Conservation (phyloP, 1,140 invertebrate species). For the Pygmarrhopalites habei region DNA sequence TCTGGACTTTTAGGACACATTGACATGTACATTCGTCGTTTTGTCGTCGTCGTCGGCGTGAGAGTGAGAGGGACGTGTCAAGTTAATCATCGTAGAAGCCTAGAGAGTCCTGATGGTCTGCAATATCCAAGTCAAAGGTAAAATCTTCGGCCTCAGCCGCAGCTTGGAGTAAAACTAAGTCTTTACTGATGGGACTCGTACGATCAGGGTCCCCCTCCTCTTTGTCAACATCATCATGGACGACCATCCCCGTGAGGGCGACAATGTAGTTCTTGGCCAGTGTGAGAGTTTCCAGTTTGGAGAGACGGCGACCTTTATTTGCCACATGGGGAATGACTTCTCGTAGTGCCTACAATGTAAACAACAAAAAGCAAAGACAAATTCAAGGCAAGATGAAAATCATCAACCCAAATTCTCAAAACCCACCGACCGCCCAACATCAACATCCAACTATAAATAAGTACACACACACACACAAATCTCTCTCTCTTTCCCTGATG, state of each 20-base stretch:
- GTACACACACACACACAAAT: too few species aligned
- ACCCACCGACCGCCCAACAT: too few species aligned
- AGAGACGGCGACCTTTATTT: conserved; percentile 68
- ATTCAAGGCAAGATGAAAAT: too few species aligned
- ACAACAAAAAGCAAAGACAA: background rate
- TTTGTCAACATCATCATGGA: conserved; percentile 29
- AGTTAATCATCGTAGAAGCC: conserved; percentile 38
- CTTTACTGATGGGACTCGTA: conserved; percentile 40
- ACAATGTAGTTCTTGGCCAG: conserved; percentile 90
- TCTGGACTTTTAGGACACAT: too few species aligned
- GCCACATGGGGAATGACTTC: conserved; percentile 88
- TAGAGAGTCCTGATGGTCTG: conserved; percentile 34
- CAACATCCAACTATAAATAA: too few species aligned
- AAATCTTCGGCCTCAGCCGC: conserved; percentile 34
- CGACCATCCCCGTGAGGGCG: conserved; percentile 74
- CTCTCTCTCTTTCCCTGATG: too few species aligned
- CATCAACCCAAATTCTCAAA: too few species aligned
- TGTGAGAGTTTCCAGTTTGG: conserved; percentile 85
- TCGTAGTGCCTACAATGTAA: conserved; percentile 60
- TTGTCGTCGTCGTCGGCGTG: too few species aligned
- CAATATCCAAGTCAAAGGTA: conserved; percentile 39
- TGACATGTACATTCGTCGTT: too few species aligned
- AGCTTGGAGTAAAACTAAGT: conserved; percentile 36
- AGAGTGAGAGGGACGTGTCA: too few species aligned
- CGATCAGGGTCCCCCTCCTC: conserved; percentile 8